Percentiles rank a stretch among this genome's conserved stretches.
phyloP scores from a whole-genome alignment of 2,888 invertebrate species.

The Caenorhabditis drosophilae region DNA sequence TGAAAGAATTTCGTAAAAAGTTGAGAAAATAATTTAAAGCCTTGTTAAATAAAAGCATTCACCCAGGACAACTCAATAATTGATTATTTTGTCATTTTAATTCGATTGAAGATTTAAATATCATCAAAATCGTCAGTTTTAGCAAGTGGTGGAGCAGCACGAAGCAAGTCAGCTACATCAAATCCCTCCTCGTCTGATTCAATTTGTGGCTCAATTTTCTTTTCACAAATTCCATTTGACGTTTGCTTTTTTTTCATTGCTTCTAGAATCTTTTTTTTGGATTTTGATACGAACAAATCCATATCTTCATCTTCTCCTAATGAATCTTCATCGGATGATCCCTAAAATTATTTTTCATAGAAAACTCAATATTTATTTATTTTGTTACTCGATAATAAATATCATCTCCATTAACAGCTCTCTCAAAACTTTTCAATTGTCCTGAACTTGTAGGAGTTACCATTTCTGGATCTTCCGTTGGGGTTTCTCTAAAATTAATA shows the following conservation, averaged over 20 bases:
- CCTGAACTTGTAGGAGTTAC: constrained; percentile 35
- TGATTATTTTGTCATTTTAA: too few species aligned
- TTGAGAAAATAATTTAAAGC: too few species aligned
- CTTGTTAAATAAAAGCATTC: too few species aligned
- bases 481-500: constrained; percentile 17
- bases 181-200: constrained; percentile 46
- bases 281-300: constrained; percentile 43
- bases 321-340: constrained; percentile 46
- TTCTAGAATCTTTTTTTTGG: constrained; percentile 29
- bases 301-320: constrained; percentile 55
- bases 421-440: constrained; percentile 46
- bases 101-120: constrained; percentile 17
- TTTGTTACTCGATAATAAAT: constrained; percentile 41
- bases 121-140: constrained; percentile 46
- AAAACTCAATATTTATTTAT: too few species aligned
- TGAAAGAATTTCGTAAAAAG: too few species aligned
- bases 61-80: too few species aligned
- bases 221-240: constrained; percentile 1
- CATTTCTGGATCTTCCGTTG: constrained; percentile 20
- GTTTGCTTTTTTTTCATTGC: constrained; percentile 26
- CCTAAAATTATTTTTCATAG: constrained; percentile 21
- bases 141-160: constrained; percentile 50
- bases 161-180: constrained; percentile 47
- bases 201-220: constrained; percentile 4
- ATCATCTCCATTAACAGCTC: constrained; percentile 56